Evolutionary conservation across 2,888 invertebrate species (phyloP), one percentile per base, ranked within the genome.

Genomic region (Erebia ligea): DNA sequence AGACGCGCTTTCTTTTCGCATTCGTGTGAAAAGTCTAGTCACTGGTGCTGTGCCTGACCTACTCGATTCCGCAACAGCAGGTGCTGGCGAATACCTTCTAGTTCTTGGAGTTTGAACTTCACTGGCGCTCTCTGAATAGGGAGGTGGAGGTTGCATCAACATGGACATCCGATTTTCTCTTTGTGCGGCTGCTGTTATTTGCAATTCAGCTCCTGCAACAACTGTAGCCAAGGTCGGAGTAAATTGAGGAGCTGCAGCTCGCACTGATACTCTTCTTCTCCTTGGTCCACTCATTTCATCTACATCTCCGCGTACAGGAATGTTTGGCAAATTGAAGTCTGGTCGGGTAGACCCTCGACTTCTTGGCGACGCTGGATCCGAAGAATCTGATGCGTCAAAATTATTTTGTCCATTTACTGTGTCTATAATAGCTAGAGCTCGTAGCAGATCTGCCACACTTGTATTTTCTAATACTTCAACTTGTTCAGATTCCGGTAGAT

Each of bases 381-480:
- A 52, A 76, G 76, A 48, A 76, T 75, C 11, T 72, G 70, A 21
- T 9, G 68, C 72, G 2, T 68, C 70, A 9, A 61, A 75, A 34
- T 78, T 74, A 65, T 78, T 81, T 69, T 82, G 82, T 42, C 83
- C 82, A 17, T 77, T 78, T 50, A 87, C 90, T 6, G 92, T 91
- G 76, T 93, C 92, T 76, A 97, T 91, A n/a, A 95, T 95, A 62
- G 97, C 96, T 63, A 98, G 87, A 0, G 97, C 97, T 69, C 97
- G 93, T 40, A 98, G 94, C 68, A 98, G 94, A 87, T 98, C 97
- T 1, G 97, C 97, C 15, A 98, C 94, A 25, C 97, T 97, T 0
- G 97, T 97, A 79, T 97, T 96, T 85, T 97, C 97, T 69, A 97
- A 89, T 13, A 97, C 94, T 79, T 94, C 94, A 8, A 95, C 93